Conservation (phyloP, 2,888 invertebrate genomes). For the Entomobrya proxima region DNA sequence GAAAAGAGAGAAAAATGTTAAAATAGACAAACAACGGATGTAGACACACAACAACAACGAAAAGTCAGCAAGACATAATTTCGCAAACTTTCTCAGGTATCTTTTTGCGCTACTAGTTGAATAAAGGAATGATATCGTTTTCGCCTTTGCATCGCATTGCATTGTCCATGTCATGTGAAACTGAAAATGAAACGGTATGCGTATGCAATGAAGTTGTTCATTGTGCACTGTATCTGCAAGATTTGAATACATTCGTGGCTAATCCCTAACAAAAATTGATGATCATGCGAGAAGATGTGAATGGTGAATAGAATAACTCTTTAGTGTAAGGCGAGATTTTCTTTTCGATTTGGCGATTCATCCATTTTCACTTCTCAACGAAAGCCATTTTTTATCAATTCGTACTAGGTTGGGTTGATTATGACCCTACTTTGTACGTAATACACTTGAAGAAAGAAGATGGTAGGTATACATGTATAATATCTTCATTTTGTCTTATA, state of each 20-base stretch:
- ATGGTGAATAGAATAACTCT: background rate
- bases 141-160: background rate
- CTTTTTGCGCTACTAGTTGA: background rate
- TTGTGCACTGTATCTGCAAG: background rate
- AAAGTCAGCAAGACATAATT: background rate
- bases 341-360: background rate
- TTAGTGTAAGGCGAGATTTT: background rate
- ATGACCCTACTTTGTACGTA: background rate
- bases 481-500: background rate
- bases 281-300: background rate
- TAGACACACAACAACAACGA: background rate
- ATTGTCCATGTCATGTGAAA: conserved; percentile 41
- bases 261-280: conserved; percentile 7
- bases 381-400: conserved; percentile 55
- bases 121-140: conserved; percentile 3
- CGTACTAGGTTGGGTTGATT: conserved; percentile 19
- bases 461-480: background rate
- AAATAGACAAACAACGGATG: conserved; percentile 1
- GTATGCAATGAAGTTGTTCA: background rate
- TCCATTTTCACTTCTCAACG: conserved; percentile 16
- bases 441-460: too few species aligned
- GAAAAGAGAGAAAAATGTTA: background rate
- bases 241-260: background rate
- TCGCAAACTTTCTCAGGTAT: conserved; percentile 35
- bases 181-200: background rate